These are phyloP conservation scores for Macrobrachium rosenbergii DNA, from an alignment of 1,140 invertebrate genomes.

Conservation along the genomic window DNA sequence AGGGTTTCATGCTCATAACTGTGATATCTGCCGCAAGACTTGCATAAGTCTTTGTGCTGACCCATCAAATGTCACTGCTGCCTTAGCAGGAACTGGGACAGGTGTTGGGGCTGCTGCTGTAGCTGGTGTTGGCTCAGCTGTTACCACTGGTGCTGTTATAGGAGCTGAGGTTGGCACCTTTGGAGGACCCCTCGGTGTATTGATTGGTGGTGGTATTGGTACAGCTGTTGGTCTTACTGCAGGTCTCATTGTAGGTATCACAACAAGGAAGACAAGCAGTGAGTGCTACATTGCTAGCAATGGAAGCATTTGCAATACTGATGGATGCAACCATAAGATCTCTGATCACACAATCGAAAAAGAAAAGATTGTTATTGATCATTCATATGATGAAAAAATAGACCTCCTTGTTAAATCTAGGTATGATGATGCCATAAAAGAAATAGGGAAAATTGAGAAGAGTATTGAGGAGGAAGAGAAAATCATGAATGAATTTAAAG, in stretches of 20 bases:
- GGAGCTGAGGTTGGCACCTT: conserved; percentile 26
- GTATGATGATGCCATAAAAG: too few species aligned
- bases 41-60: conserved; percentile 48
- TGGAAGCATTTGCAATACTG: too few species aligned
- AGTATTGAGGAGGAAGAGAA: background rate
- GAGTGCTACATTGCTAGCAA: too few species aligned
- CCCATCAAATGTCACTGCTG: conserved; percentile 20
- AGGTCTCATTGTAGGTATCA: background rate
- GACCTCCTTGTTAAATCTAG: too few species aligned
- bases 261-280: too few species aligned
- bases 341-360: too few species aligned
- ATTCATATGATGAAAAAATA: too few species aligned
- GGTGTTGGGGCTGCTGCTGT: conserved; percentile 31
- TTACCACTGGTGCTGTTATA: conserved; percentile 37
- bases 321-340: too few species aligned
- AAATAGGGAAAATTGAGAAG: background rate
- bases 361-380: too few species aligned
- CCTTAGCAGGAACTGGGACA: conserved; percentile 28
- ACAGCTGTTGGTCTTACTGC: conserved; percentile 39
- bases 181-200: conserved; percentile 24
- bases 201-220: conserved; percentile 45
- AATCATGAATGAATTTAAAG: background rate
- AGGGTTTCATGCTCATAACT: conserved; percentile 56
- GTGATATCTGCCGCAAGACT: conserved; percentile 37
- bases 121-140: conserved; percentile 24